phyloP scores from a whole-genome alignment of 2,797 vertebrate genomes.

The Epinephelus awoara region DNA sequence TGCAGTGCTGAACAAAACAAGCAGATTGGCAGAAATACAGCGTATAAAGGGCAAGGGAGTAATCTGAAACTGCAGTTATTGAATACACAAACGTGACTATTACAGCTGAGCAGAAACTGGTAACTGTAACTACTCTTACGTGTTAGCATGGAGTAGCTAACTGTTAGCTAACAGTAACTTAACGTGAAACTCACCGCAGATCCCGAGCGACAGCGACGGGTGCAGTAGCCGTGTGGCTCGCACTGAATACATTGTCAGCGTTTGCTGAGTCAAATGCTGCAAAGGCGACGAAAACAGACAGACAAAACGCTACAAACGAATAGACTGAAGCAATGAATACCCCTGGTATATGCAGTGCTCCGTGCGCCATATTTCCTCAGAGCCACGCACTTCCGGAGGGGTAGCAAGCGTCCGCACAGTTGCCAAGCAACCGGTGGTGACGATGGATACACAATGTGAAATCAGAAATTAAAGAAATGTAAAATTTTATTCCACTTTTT shows the following conservation, averaged over 20 bases:
- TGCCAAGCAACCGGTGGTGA: slow-evolving; percentile 77
- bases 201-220: slow-evolving; percentile 75
- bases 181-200: slow-evolving; percentile 75
- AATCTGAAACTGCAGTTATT: accelerated
- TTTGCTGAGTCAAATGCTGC: slow-evolving; percentile 34
- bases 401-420: slow-evolving; percentile 70
- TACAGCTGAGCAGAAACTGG: background rate
- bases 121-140: background rate
- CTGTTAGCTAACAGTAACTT: slow-evolving; percentile 29
- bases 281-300: slow-evolving; percentile 35
- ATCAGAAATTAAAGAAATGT: too few relatives aligned
- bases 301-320: slow-evolving; percentile 8
- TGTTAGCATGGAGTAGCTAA: slow-evolving; percentile 35
- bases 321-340: slow-evolving; percentile 28
- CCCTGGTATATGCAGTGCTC: slow-evolving; percentile 7
- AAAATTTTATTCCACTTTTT: too few relatives aligned
- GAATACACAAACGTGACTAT: background rate
- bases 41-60: background rate
- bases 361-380: slow-evolving; percentile 82
- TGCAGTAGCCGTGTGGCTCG: slow-evolving; percentile 63
- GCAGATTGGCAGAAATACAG: background rate
- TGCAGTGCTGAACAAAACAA: background rate
- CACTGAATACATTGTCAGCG: slow-evolving; percentile 73
- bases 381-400: slow-evolving; percentile 86
- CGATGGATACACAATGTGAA: too few relatives aligned